phyloP scores from a whole-genome alignment of 2,888 invertebrate genomes.

The Yponomeuta evonymella region DNA sequence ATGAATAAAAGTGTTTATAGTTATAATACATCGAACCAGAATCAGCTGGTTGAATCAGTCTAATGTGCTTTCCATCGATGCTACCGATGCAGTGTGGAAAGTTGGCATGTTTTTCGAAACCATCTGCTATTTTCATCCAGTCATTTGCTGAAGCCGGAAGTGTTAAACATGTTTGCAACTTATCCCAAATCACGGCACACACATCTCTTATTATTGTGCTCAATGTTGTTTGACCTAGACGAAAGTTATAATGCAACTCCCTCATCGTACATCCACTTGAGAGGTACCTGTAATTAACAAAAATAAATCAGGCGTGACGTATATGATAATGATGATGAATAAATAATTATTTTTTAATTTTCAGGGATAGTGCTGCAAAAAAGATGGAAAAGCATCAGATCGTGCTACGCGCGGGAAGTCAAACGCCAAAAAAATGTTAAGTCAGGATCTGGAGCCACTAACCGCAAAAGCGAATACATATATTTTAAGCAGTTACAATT shows the following conservation, averaged over 20 bases:
- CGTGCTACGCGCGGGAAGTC: constrained; percentile 25
- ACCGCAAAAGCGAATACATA: constrained; percentile 25
- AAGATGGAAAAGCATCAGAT: constrained; percentile 29
- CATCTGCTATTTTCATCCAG: constrained; percentile 26
- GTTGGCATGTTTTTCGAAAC: constrained; percentile 28
- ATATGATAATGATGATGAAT: constrained; percentile 12
- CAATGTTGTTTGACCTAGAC: constrained; percentile 25
- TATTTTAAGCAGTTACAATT: constrained; percentile 28
- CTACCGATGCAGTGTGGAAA: constrained; percentile 32
- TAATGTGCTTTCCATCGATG: constrained; percentile 17
- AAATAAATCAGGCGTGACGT: constrained; percentile 14
- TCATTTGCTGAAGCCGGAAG: constrained; percentile 20
- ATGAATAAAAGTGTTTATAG: constrained; percentile 28
- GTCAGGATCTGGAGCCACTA: constrained; percentile 22
- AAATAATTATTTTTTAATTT: constrained; percentile 21
- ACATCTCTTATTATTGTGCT: constrained; percentile 24
- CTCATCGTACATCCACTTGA: constrained; percentile 18
- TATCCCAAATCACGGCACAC: constrained; percentile 25
- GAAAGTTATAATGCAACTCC: constrained; percentile 22
- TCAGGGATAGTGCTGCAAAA: constrained; percentile 25
- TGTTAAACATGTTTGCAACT: constrained; percentile 22
- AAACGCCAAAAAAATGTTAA: constrained; percentile 24
- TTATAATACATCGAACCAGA: constrained; percentile 29
- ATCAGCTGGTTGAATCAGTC: constrained; percentile 24
- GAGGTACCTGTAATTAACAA: constrained; percentile 22